phyloP scores from a whole-genome alignment of 2,888 invertebrate genomes.

The Polylopha cassiicola region DNA sequence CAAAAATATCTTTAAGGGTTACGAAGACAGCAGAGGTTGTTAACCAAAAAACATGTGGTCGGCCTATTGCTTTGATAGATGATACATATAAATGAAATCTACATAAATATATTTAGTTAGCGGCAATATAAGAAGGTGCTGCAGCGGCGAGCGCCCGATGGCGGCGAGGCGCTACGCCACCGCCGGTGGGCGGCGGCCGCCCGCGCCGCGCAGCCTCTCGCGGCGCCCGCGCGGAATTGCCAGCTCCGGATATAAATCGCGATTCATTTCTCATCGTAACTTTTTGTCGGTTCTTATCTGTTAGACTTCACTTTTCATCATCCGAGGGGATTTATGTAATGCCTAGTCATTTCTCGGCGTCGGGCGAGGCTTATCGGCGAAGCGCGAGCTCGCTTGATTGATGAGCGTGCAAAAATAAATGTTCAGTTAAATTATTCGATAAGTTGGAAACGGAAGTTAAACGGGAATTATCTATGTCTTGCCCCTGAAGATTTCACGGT shows the following conservation, averaged over 20 bases:
- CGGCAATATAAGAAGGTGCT: no score
- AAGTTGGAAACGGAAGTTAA: conserved; percentile 79
- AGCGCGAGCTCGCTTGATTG: conserved; percentile 75
- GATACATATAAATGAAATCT: no score
- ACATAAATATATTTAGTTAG: no score
- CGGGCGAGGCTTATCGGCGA: conserved; percentile 74
- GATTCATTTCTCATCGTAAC: conserved; percentile 79
- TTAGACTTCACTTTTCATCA: conserved; percentile 79
- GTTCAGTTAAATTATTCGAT: conserved; percentile 79
- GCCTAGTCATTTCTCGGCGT: conserved; percentile 79
- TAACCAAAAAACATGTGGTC: no score
- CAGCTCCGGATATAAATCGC: conserved; percentile 73
- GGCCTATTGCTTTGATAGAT: no score
- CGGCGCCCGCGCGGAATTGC: conserved; percentile 43
- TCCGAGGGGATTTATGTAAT: conserved; percentile 79
- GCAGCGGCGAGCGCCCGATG: conserved; percentile 15
- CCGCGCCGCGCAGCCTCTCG: conserved; percentile 27
- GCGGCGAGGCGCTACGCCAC: conserved; percentile 13
- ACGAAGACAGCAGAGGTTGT: no score
- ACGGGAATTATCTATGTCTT: conserved; percentile 79
- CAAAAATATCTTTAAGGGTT: no score
- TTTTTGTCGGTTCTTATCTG: conserved; percentile 79
- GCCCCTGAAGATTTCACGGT: conserved; percentile 72
- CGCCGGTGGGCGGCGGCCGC: conserved; percentile 27
- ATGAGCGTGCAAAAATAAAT: conserved; percentile 79